Evolutionary conservation across 1,140 invertebrate species (phyloP).

Genomic region (Thaumatotibia leucotreta): DNA sequence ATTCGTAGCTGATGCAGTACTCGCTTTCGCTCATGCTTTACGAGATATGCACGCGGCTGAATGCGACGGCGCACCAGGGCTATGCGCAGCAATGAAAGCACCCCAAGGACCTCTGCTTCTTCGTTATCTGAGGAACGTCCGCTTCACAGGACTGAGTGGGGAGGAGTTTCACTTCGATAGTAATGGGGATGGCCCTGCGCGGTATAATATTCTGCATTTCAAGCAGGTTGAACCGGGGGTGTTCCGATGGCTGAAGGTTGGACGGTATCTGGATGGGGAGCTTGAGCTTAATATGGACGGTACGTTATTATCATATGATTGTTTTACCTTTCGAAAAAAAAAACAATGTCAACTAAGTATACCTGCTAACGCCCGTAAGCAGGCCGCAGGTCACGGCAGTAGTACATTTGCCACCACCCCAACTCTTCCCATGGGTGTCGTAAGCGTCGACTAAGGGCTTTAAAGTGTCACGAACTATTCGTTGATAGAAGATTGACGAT

Average conservation of each 20-base stretch:
- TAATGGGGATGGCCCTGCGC: slow-evolving; percentile 93
- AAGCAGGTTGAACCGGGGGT: slow-evolving; percentile 85
- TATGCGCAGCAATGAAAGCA: slow-evolving; percentile 90
- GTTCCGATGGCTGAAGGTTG: slow-evolving; percentile 92
- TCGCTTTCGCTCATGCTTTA: slow-evolving; percentile 93
- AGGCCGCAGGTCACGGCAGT: too few species aligned
- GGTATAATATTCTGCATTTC: slow-evolving; percentile 97
- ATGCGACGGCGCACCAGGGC: slow-evolving; percentile 82
- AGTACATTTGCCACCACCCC: too few species aligned
- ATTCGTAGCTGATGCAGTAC: slow-evolving; percentile 95
- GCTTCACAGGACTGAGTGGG: slow-evolving; percentile 91
- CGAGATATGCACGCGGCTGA: slow-evolving; percentile 88
- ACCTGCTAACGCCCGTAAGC: too few species aligned
- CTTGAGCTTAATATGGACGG: slow-evolving; percentile 88
- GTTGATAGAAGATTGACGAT: too few species aligned
- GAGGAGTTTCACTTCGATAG: slow-evolving; percentile 93
- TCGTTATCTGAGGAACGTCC: slow-evolving; percentile 86
- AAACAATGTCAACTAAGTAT: too few species aligned
- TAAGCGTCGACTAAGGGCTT: too few species aligned
- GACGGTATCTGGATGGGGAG: slow-evolving; percentile 87
- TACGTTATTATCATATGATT: slow-evolving; percentile 53
- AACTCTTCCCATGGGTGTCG: too few species aligned
- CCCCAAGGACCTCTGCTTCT: slow-evolving; percentile 88
- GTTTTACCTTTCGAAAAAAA: too few species aligned
- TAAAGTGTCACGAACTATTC: too few species aligned